These are phyloP conservation scores for Amblyjoppa fuscipennis DNA, from an alignment of 2,888 invertebrate species.

Conservation along the genomic window DNA sequence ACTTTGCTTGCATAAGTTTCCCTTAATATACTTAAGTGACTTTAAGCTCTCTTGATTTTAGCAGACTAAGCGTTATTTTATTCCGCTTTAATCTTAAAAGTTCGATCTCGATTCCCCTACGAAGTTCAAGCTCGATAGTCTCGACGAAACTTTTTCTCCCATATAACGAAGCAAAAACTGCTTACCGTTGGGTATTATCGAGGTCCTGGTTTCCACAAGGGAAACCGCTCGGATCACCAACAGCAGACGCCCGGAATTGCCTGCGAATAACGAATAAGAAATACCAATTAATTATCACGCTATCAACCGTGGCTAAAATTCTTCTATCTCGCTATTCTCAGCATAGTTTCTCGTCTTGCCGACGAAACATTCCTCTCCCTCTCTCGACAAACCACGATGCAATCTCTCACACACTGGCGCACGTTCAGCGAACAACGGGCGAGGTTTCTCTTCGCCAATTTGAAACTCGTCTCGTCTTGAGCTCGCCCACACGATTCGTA, in stretches of 20 bases:
- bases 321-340: background rate
- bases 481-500: background rate
- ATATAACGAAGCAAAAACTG: constrained; percentile 38
- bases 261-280: constrained; percentile 71
- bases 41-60: too few relatives aligned
- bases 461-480: background rate
- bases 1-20: too few relatives aligned
- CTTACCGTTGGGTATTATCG: constrained; percentile 81
- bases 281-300: constrained; percentile 42
- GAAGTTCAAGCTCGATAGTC: background rate
- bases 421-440: background rate
- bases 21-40: too few relatives aligned
- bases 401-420: constrained; percentile 21
- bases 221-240: constrained; percentile 82
- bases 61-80: too few relatives aligned
- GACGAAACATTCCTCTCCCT: background rate
- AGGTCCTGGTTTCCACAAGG: constrained; percentile 80
- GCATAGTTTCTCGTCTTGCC: background rate
- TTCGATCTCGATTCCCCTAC: background rate
- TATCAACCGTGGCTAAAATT: background rate
- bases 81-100: background rate
- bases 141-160: background rate
- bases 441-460: background rate
- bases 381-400: background rate
- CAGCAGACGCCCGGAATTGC: constrained; percentile 72